These are phyloP conservation scores for Fragum fragum DNA, from an alignment of 2,888 invertebrate genomes.

Conservation along the genomic window DNA sequence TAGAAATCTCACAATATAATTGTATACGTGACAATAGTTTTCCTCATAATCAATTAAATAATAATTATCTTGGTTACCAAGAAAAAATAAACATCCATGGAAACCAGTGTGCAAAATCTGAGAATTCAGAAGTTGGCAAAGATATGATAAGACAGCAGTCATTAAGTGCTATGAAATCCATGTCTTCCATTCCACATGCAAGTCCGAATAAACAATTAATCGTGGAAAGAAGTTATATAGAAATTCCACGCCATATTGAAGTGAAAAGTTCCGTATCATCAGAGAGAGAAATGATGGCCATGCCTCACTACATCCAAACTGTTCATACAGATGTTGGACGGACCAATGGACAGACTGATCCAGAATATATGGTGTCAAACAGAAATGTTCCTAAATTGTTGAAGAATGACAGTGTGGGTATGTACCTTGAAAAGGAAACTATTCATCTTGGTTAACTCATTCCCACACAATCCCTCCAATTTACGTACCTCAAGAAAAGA, in stretches of 20 bases:
- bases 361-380: not conserved
- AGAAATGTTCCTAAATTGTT: conserved; percentile 40
- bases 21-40: not conserved
- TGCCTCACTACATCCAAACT: conserved; percentile 54
- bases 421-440: too few species aligned
- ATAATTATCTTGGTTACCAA: not conserved
- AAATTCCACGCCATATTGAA: conserved; percentile 53
- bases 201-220: conserved; percentile 3
- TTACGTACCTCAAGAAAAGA: too few species aligned
- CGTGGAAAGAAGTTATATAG: conserved; percentile 30
- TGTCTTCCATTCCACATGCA: not conserved
- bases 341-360: not conserved
- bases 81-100: not conserved
- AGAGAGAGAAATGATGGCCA: conserved; percentile 42
- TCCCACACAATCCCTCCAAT: too few species aligned
- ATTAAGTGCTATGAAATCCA: not conserved
- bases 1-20: conserved; percentile 18
- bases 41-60: not conserved
- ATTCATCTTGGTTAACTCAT: too few species aligned
- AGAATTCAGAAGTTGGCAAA: not conserved
- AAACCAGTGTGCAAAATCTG: not conserved
- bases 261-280: conserved; percentile 17
- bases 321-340: conserved; percentile 22
- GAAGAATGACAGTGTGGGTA: conserved; percentile 74
- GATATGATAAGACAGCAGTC: not conserved